A percentile compares a stretch with the other conserved stretches of the same genome.
Conservation (phyloP, 1,140 invertebrate species). For the Microvelia longipes region DNA sequence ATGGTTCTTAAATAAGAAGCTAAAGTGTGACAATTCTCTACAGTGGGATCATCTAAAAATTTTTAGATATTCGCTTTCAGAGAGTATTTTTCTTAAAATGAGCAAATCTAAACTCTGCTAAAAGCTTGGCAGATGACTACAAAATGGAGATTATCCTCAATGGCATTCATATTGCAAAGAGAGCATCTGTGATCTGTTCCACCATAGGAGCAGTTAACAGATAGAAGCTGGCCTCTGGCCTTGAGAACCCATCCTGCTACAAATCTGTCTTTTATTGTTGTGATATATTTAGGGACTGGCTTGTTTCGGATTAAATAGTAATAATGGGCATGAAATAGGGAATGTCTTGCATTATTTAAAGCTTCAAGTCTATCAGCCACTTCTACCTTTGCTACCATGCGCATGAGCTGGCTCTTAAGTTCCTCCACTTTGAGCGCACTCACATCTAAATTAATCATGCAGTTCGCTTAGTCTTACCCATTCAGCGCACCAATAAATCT, state of each 20-base stretch:
- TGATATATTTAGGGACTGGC: not conserved
- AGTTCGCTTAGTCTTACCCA: not conserved
- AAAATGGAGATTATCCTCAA: not conserved
- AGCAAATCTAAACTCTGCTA: not conserved
- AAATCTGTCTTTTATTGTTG: not conserved
- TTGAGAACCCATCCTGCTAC: not conserved
- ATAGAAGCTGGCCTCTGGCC: not conserved
- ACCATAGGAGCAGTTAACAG: not conserved
- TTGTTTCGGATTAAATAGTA: not conserved
- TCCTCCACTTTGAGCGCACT: not conserved
- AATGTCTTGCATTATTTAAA: not conserved
- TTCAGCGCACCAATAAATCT: not conserved
- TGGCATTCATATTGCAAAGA: not conserved
- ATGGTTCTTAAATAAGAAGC: not conserved
- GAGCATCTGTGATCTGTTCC: not conserved
- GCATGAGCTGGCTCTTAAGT: not conserved
- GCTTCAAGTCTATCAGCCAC: not conserved
- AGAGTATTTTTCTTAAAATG: not conserved
- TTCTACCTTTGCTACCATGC: not conserved
- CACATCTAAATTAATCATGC: not conserved
- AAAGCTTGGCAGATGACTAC: not conserved
- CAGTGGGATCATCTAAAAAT: not conserved
- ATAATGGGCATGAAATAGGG: not conserved
- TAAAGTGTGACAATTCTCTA: not conserved
- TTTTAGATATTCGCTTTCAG: not conserved